Evolutionary conservation across 2,113 vertebrate species (phyloP).

Genomic region (Pseudopodoces humilis): DNA sequence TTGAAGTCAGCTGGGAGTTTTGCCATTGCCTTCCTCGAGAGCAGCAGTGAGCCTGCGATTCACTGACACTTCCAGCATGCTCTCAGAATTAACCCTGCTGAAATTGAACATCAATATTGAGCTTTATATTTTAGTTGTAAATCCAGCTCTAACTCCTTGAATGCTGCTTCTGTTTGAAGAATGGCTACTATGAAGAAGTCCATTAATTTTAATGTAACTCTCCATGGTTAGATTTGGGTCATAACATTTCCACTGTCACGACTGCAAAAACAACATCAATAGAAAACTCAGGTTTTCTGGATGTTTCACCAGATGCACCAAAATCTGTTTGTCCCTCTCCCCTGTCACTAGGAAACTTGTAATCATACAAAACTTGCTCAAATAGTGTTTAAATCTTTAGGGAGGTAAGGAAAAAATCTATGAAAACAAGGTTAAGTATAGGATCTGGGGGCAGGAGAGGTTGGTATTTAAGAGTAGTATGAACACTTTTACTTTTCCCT

Average conservation of each 20-base stretch:
- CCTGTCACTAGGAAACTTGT: not conserved
- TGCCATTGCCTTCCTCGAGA: conserved; percentile 67
- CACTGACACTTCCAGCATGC: not conserved
- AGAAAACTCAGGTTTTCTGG: not conserved
- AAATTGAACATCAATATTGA: not conserved
- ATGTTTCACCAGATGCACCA: not conserved
- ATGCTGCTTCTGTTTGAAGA: conserved; percentile 6
- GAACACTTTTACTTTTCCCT: not conserved
- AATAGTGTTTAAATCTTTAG: not conserved
- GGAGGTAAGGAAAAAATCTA: not conserved
- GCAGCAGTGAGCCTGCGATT: conserved; percentile 14
- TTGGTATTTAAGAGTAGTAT: not conserved
- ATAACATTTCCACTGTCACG: not conserved
- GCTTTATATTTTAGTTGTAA: conserved; percentile 48
- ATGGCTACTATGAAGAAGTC: not conserved
- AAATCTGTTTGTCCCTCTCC: not conserved
- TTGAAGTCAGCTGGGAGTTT: conserved; percentile 65
- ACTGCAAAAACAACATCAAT: not conserved
- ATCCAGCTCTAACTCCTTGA: conserved; percentile 35
- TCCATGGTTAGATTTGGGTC: conserved; percentile 1
- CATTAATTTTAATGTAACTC: not conserved
- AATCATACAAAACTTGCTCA: not conserved
- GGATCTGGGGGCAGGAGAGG: not conserved
- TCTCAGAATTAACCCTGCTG: conserved; percentile 13
- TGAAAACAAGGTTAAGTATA: not conserved